Evolutionary conservation across 2,888 invertebrate genomes (phyloP).

Genomic region (Marronus borbonicus): DNA sequence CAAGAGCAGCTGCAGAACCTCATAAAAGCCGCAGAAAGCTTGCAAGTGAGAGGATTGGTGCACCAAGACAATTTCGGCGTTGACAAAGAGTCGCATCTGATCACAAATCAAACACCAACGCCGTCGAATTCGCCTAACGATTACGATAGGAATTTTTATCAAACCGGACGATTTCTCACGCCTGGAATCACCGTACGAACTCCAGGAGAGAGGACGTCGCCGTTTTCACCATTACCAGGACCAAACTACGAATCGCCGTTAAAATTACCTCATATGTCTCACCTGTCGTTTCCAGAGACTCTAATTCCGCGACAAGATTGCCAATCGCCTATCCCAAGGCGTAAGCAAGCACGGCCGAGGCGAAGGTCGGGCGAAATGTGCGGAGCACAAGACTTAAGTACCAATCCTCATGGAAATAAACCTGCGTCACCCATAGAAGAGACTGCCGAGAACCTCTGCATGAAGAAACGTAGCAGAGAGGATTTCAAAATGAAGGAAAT

Average conservation of each 20-base stretch:
- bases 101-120: slow-evolving; percentile 67
- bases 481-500: slow-evolving; percentile 56
- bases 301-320: slow-evolving; percentile 72
- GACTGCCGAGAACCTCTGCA: slow-evolving; percentile 75
- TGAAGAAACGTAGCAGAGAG: slow-evolving; percentile 70
- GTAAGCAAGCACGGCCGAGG: slow-evolving; percentile 89
- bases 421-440: slow-evolving; percentile 62
- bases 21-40: slow-evolving; percentile 89
- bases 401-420: slow-evolving; percentile 55
- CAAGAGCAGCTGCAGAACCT: slow-evolving; percentile 88
- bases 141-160: slow-evolving; percentile 65
- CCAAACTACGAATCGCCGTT: slow-evolving; percentile 70
- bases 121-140: slow-evolving; percentile 71
- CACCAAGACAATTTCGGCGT: slow-evolving; percentile 71
- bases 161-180: slow-evolving; percentile 67
- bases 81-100: slow-evolving; percentile 65
- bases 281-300: slow-evolving; percentile 69
- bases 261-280: slow-evolving; percentile 71
- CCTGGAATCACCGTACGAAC: slow-evolving; percentile 59
- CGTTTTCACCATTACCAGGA: slow-evolving; percentile 68
- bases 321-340: slow-evolving; percentile 85
- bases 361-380: slow-evolving; percentile 85
- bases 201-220: slow-evolving; percentile 61
- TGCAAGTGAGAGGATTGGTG: slow-evolving; percentile 87
- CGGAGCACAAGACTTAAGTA: slow-evolving; percentile 77